Evolutionary conservation across 2,113 vertebrate genomes (phyloP).

Genomic region (Varanus salvator): DNA sequence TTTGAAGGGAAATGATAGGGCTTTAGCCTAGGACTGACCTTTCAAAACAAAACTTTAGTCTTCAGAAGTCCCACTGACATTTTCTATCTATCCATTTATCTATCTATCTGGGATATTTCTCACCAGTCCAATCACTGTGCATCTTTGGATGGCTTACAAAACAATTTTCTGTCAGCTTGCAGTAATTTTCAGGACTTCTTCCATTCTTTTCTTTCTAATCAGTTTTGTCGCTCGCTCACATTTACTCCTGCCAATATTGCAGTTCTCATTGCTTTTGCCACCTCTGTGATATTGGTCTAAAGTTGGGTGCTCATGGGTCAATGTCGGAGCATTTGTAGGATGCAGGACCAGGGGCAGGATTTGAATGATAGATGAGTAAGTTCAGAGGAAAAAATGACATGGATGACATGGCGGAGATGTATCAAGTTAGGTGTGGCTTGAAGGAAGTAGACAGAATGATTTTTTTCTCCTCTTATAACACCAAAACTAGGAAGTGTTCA

Average conservation of each 20-base stretch:
- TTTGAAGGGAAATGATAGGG: background rate
- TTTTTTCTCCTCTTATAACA: background rate
- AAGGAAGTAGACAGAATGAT: background rate
- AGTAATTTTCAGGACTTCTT: background rate
- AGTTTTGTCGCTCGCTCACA: background rate
- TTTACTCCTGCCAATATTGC: background rate
- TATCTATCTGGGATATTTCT: too few species aligned
- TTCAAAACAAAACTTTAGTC: constrained; percentile 35
- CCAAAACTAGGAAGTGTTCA: background rate
- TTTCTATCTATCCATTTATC: background rate
- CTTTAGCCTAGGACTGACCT: background rate
- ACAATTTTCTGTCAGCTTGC: constrained; percentile 52
- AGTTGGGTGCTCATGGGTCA: background rate
- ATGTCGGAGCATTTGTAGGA: background rate
- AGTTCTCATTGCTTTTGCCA: background rate
- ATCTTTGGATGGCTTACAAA: too few species aligned
- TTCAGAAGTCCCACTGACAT: constrained; percentile 49
- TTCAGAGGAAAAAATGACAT: background rate
- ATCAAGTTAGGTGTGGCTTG: background rate
- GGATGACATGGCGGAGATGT: background rate
- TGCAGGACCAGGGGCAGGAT: too few species aligned
- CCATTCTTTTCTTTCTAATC: background rate
- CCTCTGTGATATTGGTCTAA: background rate
- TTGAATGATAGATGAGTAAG: background rate
- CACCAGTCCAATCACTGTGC: too few species aligned